phyloP scores from a whole-genome alignment of 2,888 invertebrate genomes.

The Tetrapedia diversipes region DNA sequence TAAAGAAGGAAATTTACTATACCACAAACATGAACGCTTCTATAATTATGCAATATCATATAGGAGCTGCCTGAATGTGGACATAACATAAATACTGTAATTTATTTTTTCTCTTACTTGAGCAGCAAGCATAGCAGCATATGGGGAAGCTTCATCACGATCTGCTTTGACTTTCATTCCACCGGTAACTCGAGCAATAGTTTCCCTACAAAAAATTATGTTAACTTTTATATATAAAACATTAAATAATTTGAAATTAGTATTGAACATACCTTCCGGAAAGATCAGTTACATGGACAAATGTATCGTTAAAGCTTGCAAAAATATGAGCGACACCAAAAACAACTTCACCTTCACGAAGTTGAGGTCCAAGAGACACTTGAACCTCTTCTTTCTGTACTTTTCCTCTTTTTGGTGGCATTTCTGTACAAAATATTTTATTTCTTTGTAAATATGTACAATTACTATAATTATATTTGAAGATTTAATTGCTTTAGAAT shows the following conservation, averaged over 20 bases:
- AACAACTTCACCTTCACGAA: conserved; percentile 98
- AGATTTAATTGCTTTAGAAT: background rate
- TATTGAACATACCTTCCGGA: conserved; percentile 89
- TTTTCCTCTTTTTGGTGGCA: conserved; percentile 99
- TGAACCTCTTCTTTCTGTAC: conserved; percentile 98
- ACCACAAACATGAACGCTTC: conserved; percentile 77
- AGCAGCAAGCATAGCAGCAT: conserved; percentile 99
- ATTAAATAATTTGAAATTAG: background rate
- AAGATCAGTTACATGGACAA: conserved; percentile 99
- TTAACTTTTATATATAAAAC: background rate
- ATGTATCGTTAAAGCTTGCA: conserved; percentile 99
- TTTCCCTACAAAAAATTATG: conserved; percentile 86
- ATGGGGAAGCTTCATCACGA: conserved; percentile 99
- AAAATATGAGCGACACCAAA: conserved; percentile 99
- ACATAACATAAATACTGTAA: background rate
- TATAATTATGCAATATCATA: conserved; percentile 60
- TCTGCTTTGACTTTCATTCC: conserved; percentile 99
- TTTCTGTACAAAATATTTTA: conserved; percentile 82
- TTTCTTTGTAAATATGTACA: background rate
- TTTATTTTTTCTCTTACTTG: conserved; percentile 87
- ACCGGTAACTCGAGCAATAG: conserved; percentile 97
- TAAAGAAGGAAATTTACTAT: conserved; percentile 70
- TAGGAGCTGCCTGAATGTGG: conserved; percentile 77
- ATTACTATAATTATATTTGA: background rate
- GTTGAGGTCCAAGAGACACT: conserved; percentile 97